Evolutionary conservation across 1,140 invertebrate species (phyloP).

Genomic region (Caenorhabditis tropicalis): DNA sequence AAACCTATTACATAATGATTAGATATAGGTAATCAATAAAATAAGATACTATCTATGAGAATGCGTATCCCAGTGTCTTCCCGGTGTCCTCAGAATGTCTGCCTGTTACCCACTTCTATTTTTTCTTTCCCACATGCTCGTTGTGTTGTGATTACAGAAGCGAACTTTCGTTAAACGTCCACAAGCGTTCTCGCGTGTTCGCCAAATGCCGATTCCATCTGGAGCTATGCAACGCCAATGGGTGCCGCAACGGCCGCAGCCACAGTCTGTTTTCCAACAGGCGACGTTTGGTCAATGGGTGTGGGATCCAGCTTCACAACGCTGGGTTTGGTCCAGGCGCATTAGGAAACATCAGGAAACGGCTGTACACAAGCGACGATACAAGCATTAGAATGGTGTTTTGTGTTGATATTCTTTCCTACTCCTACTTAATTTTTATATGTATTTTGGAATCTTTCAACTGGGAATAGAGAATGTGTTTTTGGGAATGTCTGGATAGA

Average conservation of each 20-base stretch:
- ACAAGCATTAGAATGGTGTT: constrained; percentile 22
- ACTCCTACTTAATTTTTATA: neutral
- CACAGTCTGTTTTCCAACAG: neutral
- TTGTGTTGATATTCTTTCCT: neutral
- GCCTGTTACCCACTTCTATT: neutral
- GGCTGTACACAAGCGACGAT: neutral
- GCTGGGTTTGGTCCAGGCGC: constrained; percentile 45
- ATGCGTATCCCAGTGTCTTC: neutral
- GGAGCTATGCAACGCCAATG: neutral
- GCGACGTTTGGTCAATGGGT: constrained; percentile 51
- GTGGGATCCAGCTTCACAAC: constrained; percentile 21
- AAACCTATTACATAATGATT: too few species aligned
- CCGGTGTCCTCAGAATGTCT: neutral
- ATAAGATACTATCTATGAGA: too few species aligned
- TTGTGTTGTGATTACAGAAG: constrained; percentile 45
- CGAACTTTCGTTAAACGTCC: constrained; percentile 34
- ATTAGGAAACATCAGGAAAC: neutral
- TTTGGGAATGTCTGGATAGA: constrained; percentile 37
- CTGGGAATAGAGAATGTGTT: neutral
- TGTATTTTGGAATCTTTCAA: neutral
- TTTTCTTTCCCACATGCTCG: constrained; percentile 9
- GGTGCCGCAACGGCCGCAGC: constrained; percentile 32
- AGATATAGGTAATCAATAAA: too few species aligned
- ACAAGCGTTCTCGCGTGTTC: constrained; percentile 50
- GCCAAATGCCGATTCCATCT: constrained; percentile 51